These are phyloP conservation scores for Dendronephthya gigantea DNA, from an alignment of 64 coral and sea anemone genomes.

Conservation along the genomic window DNA sequence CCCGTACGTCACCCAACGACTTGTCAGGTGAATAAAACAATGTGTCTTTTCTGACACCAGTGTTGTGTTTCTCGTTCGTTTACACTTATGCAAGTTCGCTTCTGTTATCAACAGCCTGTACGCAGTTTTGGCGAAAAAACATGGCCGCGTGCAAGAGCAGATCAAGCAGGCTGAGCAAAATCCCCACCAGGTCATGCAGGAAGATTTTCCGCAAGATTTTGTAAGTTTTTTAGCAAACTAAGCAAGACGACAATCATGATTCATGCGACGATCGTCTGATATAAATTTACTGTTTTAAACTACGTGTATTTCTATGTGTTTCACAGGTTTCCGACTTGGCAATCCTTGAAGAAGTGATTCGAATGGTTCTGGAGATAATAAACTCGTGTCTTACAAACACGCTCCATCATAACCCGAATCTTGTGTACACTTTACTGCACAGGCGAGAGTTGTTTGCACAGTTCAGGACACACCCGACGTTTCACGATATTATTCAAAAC, in stretches of 20 bases:
- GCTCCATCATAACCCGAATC: constrained; percentile 92
- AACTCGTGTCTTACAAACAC: constrained; percentile 98
- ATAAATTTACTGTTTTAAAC: no score
- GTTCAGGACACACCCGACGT: constrained; percentile 82
- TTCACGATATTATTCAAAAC: constrained; percentile 96
- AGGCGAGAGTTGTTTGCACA: constrained; percentile 90
- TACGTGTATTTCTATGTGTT: no score
- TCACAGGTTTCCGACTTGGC: constrained; percentile 90
- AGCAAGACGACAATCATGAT: no score
- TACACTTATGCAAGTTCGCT: not conserved
- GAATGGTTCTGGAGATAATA: constrained; percentile 95
- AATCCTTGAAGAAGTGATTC: constrained; percentile 93
- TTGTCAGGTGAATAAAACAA: constrained; percentile 60
- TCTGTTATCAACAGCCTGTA: constrained; percentile 44
- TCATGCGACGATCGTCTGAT: no score
- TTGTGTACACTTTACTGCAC: constrained; percentile 87
- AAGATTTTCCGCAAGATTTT: constrained; percentile 4
- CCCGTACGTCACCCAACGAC: constrained; percentile 94
- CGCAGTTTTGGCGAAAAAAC: constrained; percentile 82
- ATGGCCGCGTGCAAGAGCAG: constrained; percentile 66
- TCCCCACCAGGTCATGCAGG: not conserved
- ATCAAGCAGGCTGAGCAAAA: constrained; percentile 45
- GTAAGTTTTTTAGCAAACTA: not conserved
- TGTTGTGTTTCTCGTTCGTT: not conserved
- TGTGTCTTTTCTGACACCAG: no score